phyloP scores from a whole-genome alignment of 1,140 invertebrate genomes.

The Megalopta genalis region DNA sequence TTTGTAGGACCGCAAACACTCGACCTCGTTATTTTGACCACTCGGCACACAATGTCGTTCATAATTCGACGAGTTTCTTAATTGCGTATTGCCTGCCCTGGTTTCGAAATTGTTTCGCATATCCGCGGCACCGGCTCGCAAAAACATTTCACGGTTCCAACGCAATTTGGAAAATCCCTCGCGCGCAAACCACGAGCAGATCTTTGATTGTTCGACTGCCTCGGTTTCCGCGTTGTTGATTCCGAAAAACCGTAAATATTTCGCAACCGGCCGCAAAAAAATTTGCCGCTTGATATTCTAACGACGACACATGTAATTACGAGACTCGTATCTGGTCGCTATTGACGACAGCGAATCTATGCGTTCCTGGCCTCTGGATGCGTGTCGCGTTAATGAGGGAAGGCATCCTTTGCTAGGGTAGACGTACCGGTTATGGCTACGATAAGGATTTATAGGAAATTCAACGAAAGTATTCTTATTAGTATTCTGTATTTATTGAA shows the following conservation, averaged over 20 bases:
- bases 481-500: too few relatives aligned
- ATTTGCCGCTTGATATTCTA: not conserved
- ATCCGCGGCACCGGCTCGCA: not conserved
- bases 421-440: too few relatives aligned
- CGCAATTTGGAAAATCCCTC: not conserved
- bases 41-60: not conserved
- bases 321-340: not conserved
- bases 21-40: not conserved
- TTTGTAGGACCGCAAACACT: not conserved
- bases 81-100: not conserved
- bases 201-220: too few relatives aligned
- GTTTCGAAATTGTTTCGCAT: not conserved
- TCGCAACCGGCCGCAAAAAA: not conserved
- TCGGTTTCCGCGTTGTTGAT: too few relatives aligned
- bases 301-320: slow-evolving; percentile 15
- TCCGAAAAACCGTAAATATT: too few relatives aligned
- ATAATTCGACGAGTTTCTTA: not conserved
- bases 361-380: not conserved
- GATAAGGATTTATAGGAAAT: too few relatives aligned
- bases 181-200: too few relatives aligned
- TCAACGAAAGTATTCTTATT: too few relatives aligned
- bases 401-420: not conserved
- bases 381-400: slow-evolving; percentile 34
- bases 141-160: not conserved
- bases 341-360: slow-evolving; percentile 14